phyloP scores from a whole-genome alignment of 2,888 invertebrate genomes.

The Acrocyrtus sp. region DNA sequence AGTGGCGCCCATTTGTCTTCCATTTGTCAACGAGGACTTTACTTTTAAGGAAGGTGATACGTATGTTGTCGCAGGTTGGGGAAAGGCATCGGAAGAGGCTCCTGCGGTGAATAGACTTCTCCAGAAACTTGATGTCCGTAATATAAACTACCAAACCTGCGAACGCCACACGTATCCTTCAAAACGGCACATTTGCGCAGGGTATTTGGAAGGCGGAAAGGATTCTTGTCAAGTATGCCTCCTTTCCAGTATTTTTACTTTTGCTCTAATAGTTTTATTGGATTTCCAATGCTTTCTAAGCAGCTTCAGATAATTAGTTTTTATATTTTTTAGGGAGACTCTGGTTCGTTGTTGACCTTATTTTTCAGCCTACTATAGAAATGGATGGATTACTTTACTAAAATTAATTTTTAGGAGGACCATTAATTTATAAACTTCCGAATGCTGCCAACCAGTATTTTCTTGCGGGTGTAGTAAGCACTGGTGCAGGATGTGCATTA shows the following conservation, averaged over 20 bases:
- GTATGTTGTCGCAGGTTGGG: conserved; percentile 36
- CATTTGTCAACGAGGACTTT: conserved; percentile 10
- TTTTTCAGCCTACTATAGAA: too few relatives aligned
- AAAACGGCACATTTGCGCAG: conserved; percentile 21
- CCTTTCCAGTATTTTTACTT: neutral
- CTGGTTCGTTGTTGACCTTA: neutral
- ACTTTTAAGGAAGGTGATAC: neutral
- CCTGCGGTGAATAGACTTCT: conserved; percentile 8
- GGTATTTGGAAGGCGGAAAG: conserved; percentile 18
- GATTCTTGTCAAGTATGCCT: conserved; percentile 27
- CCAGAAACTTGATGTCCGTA: conserved; percentile 20
- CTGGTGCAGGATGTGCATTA: conserved; percentile 33
- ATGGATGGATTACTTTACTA: too few relatives aligned
- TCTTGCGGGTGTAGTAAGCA: conserved; percentile 27
- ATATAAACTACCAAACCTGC: neutral
- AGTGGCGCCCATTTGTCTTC: conserved; percentile 22
- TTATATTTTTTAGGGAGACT: too few relatives aligned
- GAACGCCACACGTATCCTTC: neutral
- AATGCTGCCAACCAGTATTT: conserved; percentile 3
- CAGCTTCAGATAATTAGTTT: too few relatives aligned
- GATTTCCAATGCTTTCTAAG: too few relatives aligned
- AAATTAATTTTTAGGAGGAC: too few relatives aligned
- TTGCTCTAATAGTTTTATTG: too few relatives aligned
- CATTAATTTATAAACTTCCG: conserved; percentile 17
- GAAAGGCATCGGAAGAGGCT: neutral